These are phyloP conservation scores for Elysia crispata DNA, from an alignment of 2,888 invertebrate species.

Conservation along the genomic window DNA sequence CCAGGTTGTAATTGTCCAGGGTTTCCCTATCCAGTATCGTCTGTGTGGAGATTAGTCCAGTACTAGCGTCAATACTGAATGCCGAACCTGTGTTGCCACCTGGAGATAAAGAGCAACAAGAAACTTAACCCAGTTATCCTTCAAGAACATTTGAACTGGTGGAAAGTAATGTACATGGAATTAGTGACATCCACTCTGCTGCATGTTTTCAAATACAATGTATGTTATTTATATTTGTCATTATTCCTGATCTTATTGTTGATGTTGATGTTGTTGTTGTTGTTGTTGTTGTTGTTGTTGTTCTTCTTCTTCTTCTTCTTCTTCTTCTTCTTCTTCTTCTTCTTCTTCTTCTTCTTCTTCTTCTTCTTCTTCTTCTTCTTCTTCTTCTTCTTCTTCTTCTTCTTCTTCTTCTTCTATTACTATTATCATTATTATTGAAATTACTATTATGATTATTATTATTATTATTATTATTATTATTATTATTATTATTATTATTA, in stretches of 20 bases:
- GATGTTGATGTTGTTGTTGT: too few relatives aligned
- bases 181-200: too few relatives aligned
- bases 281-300: slow-evolving; percentile 19
- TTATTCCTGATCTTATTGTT: too few relatives aligned
- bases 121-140: too few relatives aligned
- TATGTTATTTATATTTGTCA: too few relatives aligned
- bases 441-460: too few relatives aligned
- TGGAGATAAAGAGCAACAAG: not conserved
- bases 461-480: too few relatives aligned
- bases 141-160: too few relatives aligned
- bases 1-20: slow-evolving; percentile 54
- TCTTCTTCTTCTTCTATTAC: slow-evolving; percentile 30
- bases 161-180: too few relatives aligned
- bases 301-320: slow-evolving; percentile 15
- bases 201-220: too few relatives aligned
- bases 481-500: too few relatives aligned
- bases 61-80: slow-evolving; percentile 57
- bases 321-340: slow-evolving; percentile 19
- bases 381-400: slow-evolving; percentile 19
- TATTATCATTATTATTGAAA: too few relatives aligned
- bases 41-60: slow-evolving; percentile 55
- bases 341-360: slow-evolving; percentile 19
- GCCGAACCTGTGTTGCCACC: slow-evolving; percentile 54
- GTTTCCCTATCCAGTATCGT: slow-evolving; percentile 58
- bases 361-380: slow-evolving; percentile 19